Base-by-base conservation (phyloP, 2,888 invertebrate genomes). In the Eristalis arbustorum region DNA sequence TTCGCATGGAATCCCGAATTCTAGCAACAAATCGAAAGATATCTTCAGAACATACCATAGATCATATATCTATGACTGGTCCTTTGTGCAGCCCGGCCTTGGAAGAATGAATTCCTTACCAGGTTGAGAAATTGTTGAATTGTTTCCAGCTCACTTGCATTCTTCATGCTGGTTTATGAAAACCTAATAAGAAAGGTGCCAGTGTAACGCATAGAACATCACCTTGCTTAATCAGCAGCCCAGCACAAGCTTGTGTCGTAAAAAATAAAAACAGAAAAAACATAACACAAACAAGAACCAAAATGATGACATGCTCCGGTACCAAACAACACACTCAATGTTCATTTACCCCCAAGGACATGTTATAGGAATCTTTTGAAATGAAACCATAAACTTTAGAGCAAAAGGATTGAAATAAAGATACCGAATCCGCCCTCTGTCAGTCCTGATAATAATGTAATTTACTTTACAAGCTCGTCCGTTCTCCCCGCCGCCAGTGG, bases 391-490 rank as follows among this genome's bases (percentile, higher is more conserved):
- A 85, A 85, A 85, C 85, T 85, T 85, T 81, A 81, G 77, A 85
- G 85, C 59, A 81, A 85, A 85, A 85, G 85, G 85, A 85, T 85
- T 85, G 85, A 85, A 85, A 85, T 85, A 85, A 85, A 85, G 85
- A 85, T 85, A 79, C 75, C 62, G 69, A 49, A 66, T 69, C 56
- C 67, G 62, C 42, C 68, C 57, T 57, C 72, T 77, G 74, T 23
- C 77, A 68, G 67, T 42, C 73, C 66, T 77, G 81, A 85, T 85
- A 85, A 85, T 85, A 85, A 85, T 81, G 85, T 85, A 81, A 81
- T 85, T 85, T 85, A 81, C 81, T 85, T 85, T 62, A 31, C 81
- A 64, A 42, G 42, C 34, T 22, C 23, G 64, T 61, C 37, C 57
- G 13, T 23, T 62, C 14, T 63, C 42, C 42, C 0, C 40, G 1